These are phyloP conservation scores for Actinopyga echinites DNA, from an alignment of 53 echinoderm and acorn worm genomes.

Conservation along the genomic window DNA sequence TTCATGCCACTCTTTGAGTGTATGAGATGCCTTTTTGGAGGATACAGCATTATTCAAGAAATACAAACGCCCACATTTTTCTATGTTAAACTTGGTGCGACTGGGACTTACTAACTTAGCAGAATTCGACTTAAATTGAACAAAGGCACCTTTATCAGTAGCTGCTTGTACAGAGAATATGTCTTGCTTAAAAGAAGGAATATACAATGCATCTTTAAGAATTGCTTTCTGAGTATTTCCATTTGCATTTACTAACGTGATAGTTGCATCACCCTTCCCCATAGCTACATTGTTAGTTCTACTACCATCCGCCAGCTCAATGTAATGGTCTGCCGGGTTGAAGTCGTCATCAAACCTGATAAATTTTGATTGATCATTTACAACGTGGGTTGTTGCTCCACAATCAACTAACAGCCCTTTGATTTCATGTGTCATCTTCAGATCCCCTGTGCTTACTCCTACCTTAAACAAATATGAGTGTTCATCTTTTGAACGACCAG, in stretches of 20 bases:
- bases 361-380: background rate
- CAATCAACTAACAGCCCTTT: background rate
- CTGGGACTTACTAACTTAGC: background rate
- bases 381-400: background rate
- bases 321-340: conserved; percentile 27
- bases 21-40: background rate
- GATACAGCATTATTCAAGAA: conserved; percentile 17
- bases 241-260: conserved; percentile 5
- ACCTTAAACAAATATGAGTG: background rate
- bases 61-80: conserved; percentile 38
- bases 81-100: conserved; percentile 28
- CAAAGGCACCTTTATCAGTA: conserved; percentile 24
- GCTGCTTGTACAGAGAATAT: conserved; percentile 44
- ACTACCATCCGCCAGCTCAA: conserved; percentile 48
- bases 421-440: background rate
- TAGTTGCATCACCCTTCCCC: conserved; percentile 14
- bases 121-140: conserved; percentile 9
- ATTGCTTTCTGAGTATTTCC: background rate
- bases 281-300: conserved; percentile 24
- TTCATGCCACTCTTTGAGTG: conserved; percentile 35
- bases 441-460: background rate
- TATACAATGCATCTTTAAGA: conserved; percentile 37
- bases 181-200: conserved; percentile 37
- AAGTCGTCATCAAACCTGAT: conserved; percentile 1
- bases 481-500: background rate